Evolutionary conservation across 2,888 invertebrate genomes (phyloP), one percentile per base, ranked within the genome.

Genomic region (Perizoma flavofasciatum): DNA sequence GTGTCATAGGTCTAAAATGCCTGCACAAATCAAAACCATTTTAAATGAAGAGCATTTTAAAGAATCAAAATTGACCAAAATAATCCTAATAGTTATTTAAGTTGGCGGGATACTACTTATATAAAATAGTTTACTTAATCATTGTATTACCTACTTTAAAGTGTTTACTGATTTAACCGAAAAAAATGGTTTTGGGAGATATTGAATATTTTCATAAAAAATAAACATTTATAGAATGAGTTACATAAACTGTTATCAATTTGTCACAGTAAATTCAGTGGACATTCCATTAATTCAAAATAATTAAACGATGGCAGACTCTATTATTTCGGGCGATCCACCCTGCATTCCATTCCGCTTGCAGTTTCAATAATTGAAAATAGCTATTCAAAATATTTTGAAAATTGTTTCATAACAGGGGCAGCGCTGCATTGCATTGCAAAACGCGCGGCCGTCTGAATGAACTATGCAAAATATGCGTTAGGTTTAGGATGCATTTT

Each of bases 371-470:
- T 88, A 76, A 89, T 89, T 90, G 89, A 89, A 90, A 91, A 91
- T 88, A 88, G 89, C 88, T 86, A 92, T 91, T 89, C 91, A 91
- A 92, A 92, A 90, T 87, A 90, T 89, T 92, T 92, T 92, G 89
- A 92, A 92, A 92, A 89, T 92, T 88, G 88, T 89, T 92, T 89
- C 86, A 88, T 89, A 89, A 86, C 89, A 84, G 82, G 67, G 72
- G 71, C 73, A 72, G 72, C 65, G 75, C 77, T 75, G 79, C 74
- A 78, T 82, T 81, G 84, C 85, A 84, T 82, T 85, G 81, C 79
- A 73, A 73, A 74, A 72, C 74, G 78, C 78, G 75, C 75, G 75
- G 80, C 83, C 78, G 77, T 82, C 82, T 73, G 82, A 73, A 79
- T 77, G 76, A 79, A 78, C 78, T 81, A 88, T 86, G 82, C 76